phyloP scores from a whole-genome alignment of 1,140 invertebrate genomes.

The Tetramorium simillimum region DNA sequence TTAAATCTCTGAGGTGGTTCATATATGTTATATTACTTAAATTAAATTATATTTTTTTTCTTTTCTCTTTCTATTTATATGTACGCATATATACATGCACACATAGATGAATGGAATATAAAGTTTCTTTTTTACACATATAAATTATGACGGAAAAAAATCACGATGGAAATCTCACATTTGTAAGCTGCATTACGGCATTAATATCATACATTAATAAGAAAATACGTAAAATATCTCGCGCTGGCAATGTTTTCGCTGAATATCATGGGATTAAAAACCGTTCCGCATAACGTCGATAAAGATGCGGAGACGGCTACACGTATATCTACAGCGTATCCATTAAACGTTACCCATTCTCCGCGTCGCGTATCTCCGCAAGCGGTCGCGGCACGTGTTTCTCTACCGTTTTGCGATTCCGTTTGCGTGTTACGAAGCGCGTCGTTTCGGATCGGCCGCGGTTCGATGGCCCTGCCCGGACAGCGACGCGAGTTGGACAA shows the following conservation, averaged over 20 bases:
- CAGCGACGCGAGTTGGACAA: slow-evolving; percentile 3
- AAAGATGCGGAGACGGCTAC: background rate
- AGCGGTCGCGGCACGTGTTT: background rate
- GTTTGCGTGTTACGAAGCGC: slow-evolving; percentile 27
- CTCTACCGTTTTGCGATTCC: slow-evolving; percentile 33
- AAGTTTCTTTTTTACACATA: background rate
- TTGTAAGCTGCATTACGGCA: background rate
- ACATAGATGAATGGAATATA: background rate
- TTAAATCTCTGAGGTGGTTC: background rate
- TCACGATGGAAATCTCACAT: background rate
- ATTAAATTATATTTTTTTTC: background rate
- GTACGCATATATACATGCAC: no score
- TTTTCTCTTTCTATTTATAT: background rate
- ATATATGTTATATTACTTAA: background rate
- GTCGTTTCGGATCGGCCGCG: slow-evolving; percentile 29
- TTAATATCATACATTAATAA: background rate
- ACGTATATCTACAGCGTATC: background rate
- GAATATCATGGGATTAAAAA: background rate
- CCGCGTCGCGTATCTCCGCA: background rate
- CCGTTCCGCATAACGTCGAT: background rate
- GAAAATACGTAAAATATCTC: background rate
- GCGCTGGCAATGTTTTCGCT: background rate
- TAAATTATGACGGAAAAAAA: background rate
- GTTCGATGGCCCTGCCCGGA: slow-evolving; percentile 16
- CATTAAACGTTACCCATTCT: background rate